phyloP scores from a whole-genome alignment of 2,888 invertebrate species.

The Pseudococcus longispinus region DNA sequence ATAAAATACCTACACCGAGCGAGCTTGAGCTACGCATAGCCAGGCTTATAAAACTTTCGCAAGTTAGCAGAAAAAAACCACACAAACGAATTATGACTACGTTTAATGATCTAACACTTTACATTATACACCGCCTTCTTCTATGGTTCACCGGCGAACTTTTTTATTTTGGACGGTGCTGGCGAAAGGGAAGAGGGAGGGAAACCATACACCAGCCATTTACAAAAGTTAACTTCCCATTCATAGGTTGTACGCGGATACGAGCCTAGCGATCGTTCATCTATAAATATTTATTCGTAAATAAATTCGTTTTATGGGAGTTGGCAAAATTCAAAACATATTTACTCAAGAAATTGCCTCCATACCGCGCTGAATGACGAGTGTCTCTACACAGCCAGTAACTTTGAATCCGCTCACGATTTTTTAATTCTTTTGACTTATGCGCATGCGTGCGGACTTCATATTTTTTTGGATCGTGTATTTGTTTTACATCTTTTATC shows the following conservation, averaged over 20 bases:
- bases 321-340: constrained; percentile 29
- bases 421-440: too few species aligned
- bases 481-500: too few species aligned
- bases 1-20: not conserved
- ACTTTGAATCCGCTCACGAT: too few species aligned
- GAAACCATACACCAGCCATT: not conserved
- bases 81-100: constrained; percentile 37
- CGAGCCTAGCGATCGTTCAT: not conserved
- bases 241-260: not conserved
- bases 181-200: not conserved
- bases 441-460: too few species aligned
- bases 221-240: not conserved
- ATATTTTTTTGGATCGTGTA: too few species aligned
- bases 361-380: too few species aligned
- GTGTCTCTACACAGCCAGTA: too few species aligned
- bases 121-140: not conserved
- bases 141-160: not conserved
- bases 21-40: not conserved
- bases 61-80: not conserved
- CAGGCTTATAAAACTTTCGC: not conserved
- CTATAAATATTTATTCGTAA: constrained; percentile 40
- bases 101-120: constrained; percentile 26
- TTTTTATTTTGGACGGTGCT: not conserved
- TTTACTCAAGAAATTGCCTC: constrained; percentile 30
- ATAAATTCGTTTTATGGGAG: constrained; percentile 39